Evolutionary conservation across 2,113 vertebrate genomes (phyloP).

Genomic region (Geococcyx californianus): DNA sequence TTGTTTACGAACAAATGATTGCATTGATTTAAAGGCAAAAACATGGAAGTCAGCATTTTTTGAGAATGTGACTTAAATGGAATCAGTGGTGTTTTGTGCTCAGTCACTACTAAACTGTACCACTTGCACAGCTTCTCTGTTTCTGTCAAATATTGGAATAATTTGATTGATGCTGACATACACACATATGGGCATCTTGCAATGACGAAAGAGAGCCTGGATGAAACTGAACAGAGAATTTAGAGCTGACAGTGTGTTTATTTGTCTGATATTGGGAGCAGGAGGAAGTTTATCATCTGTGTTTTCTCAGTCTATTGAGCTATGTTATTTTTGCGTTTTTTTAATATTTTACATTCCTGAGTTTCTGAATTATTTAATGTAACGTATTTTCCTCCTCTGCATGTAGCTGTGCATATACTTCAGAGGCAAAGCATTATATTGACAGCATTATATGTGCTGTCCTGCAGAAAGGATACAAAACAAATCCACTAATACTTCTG

Average conservation of each 20-base stretch:
- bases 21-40: not conserved
- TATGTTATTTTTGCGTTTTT: not conserved
- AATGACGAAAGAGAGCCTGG: not conserved
- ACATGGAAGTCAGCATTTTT: not conserved
- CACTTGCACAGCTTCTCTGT: not conserved
- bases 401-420: not conserved
- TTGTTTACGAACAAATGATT: not conserved
- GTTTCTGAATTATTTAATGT: not conserved
- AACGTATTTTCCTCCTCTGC: not conserved
- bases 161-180: not conserved
- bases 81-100: not conserved
- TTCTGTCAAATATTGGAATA: slow-evolving; percentile 3
- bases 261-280: not conserved
- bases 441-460: not conserved
- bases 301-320: not conserved
- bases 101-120: not conserved
- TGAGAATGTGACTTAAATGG: not conserved
- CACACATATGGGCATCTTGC: not conserved
- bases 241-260: not conserved
- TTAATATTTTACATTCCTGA: not conserved
- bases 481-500: not conserved
- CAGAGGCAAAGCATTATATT: not conserved
- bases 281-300: not conserved
- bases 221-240: not conserved
- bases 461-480: not conserved